phyloP scores from a whole-genome alignment of 2,797 vertebrate species.

The Arremon brunneinucha region DNA sequence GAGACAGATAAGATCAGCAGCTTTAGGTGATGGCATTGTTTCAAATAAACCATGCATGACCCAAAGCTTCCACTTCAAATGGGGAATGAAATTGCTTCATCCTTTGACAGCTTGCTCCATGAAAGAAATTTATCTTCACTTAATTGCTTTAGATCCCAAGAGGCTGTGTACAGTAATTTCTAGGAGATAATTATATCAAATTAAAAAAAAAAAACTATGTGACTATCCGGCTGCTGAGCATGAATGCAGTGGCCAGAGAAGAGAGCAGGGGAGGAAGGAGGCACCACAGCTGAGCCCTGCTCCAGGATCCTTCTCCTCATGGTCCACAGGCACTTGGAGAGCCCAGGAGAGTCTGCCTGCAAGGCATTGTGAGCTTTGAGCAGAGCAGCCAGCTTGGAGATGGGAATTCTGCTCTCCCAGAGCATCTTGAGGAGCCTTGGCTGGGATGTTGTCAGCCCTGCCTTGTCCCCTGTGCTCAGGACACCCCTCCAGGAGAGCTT shows the following conservation, averaged over 20 bases:
- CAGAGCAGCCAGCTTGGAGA: neutral
- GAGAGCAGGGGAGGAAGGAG: constrained; percentile 8
- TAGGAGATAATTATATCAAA: constrained; percentile 80
- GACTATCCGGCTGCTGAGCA: constrained; percentile 59
- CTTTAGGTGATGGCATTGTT: constrained; percentile 85
- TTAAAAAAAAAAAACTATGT: constrained; percentile 76
- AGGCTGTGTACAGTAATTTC: constrained; percentile 78
- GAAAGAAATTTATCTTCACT: constrained; percentile 83
- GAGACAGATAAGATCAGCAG: constrained; percentile 81
- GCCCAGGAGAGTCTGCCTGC: neutral
- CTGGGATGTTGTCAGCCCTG: neutral
- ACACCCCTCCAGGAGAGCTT: neutral
- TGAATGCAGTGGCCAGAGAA: constrained; percentile 49
- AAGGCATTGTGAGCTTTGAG: rapidly evolving
- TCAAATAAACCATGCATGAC: constrained; percentile 86
- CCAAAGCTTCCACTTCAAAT: constrained; percentile 84
- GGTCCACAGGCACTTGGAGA: neutral
- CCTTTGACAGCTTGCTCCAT: constrained; percentile 81
- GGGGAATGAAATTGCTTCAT: constrained; percentile 83
- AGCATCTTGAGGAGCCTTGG: neutral
- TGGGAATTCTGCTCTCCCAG: neutral
- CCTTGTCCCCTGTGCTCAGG: neutral
- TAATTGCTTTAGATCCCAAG: constrained; percentile 81
- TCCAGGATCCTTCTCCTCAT: neutral
- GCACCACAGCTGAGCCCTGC: neutral